Evolutionary conservation across 1,140 invertebrate genomes (phyloP).

Genomic region (Pseudoatta argentina): DNA sequence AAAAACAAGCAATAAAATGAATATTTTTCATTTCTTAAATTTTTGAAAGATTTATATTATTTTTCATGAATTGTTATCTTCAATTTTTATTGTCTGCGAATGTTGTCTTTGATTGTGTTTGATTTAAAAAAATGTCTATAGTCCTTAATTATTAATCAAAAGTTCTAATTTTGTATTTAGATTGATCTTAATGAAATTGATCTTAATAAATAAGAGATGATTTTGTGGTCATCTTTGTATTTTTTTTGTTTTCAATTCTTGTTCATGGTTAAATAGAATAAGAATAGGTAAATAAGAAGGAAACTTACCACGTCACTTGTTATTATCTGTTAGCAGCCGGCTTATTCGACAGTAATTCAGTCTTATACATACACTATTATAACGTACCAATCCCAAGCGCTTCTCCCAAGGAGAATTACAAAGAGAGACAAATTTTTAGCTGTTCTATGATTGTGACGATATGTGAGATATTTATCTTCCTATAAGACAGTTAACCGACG

Average conservation of each 20-base stretch:
- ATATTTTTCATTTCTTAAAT: background rate
- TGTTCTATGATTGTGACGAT: background rate
- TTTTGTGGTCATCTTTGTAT: background rate
- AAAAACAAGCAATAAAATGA: too few relatives aligned
- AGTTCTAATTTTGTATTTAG: background rate
- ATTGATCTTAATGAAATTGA: background rate
- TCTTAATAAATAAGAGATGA: background rate
- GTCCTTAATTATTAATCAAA: background rate
- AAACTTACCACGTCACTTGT: background rate
- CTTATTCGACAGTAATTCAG: background rate
- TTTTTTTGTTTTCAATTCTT: background rate
- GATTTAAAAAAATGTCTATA: background rate
- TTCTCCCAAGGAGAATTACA: background rate
- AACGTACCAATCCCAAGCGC: background rate
- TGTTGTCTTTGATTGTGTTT: background rate
- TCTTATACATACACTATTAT: background rate
- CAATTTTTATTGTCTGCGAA: background rate
- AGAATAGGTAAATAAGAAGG: slow-evolving; percentile 1
- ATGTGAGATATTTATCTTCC: background rate
- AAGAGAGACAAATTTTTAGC: background rate
- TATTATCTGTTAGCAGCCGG: background rate
- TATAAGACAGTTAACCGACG: background rate
- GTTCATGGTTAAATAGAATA: background rate
- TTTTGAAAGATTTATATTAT: background rate
- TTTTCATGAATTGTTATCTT: background rate